Conservation (phyloP, 2,113 vertebrate genomes). For the Thinocorus orbignyianus region DNA sequence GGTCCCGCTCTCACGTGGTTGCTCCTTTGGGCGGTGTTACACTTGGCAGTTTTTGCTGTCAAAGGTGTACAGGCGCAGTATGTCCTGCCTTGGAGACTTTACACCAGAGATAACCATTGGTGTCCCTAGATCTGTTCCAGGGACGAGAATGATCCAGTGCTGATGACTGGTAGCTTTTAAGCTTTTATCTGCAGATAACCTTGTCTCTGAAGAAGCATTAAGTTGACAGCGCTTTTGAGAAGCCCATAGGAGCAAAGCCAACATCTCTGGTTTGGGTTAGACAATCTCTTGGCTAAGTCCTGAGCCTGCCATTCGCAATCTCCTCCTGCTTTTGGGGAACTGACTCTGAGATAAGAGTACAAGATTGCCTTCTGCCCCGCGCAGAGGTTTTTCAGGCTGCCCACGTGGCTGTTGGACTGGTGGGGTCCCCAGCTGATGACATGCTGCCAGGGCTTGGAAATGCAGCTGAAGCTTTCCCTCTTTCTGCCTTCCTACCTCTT, state of each 20-base stretch:
- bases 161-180: not conserved
- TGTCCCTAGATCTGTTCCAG: not conserved
- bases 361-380: not conserved
- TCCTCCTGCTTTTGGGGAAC: not conserved
- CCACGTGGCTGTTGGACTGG: fast-evolving
- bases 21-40: fast-evolving
- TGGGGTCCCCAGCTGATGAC: not conserved
- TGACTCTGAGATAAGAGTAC: not conserved
- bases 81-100: not conserved
- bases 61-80: not conserved
- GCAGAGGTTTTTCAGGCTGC: not conserved
- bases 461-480: fast-evolving
- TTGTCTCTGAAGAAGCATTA: not conserved
- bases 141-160: not conserved
- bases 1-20: too few relatives aligned
- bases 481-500: not conserved
- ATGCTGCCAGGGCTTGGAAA: too few relatives aligned
- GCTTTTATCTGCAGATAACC: not conserved
- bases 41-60: not conserved
- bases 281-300: not conserved
- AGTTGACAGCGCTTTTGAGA: not conserved
- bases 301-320: not conserved
- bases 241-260: not conserved
- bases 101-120: not conserved
- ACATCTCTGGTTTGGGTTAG: not conserved